Base-by-base conservation (phyloP, 2,888 invertebrate species). In the Caenorhabditis angaria region DNA sequence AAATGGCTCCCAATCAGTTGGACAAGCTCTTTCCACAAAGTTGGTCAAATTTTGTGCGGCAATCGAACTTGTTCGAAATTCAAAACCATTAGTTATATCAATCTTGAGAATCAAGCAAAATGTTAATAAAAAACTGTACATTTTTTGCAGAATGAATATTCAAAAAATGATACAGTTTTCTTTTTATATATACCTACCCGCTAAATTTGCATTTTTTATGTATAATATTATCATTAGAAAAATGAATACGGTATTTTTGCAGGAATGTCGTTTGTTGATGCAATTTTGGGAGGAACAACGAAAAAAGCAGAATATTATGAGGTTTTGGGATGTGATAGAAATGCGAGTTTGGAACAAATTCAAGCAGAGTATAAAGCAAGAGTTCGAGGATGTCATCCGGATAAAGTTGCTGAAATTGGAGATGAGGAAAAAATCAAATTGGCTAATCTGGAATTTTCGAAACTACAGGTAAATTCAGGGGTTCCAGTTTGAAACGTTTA, bases 301-400 rank as follows among this genome's bases (percentile, higher is more conserved):
- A 77, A 77, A 53, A 61, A 62, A 14, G 65, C 74, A 18, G 71
- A 70, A 35, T 66, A 70, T 29, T 80, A 80, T 50, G 53, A 65
- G 18, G 18, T 68, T 2, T 60, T 80, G 2, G 77, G 77, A 56
- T 80, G 80, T 53, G 70, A 66, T 55, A 55, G 66, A 54, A 54
- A 12, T 27, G 32, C 71, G 1, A 65, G 65, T 29, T 74, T 76
- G n/a, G 83, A 82, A 20, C 83, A 83, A 65, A 83, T 83, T 12
- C 61, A 63, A 2, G 79, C 82, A 10, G 83, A 83, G 47, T 83
- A 80, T 53, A 66, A 76, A 2, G 72, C 78, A 8, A 71, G 79
- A 1, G 83, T 82, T n/a, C 61, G 80, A 1, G 62, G 65, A 32
- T 65, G 67, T 18, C 83, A 83, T 65, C 83, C 83, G 24, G 83